Conservation (phyloP, 2,888 invertebrate species). For the Troglohyphantes excavatus region DNA sequence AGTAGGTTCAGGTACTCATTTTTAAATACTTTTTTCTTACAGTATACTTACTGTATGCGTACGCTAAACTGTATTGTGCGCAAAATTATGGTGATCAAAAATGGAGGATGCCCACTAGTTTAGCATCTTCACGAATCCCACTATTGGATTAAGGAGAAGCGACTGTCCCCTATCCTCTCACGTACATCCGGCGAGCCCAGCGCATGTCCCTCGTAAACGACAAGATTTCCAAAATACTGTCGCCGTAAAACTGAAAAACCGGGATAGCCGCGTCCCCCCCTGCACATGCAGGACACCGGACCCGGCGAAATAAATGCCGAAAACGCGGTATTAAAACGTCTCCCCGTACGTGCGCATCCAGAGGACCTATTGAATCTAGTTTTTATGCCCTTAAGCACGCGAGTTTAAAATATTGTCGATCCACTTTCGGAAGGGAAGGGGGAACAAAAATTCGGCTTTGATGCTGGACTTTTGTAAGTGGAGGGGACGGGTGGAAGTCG, state of each 20-base stretch:
- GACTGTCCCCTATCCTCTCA: conserved; percentile 18
- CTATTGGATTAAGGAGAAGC: conserved; percentile 29
- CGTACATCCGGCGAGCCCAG: conserved; percentile 24
- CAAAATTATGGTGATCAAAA: conserved; percentile 30
- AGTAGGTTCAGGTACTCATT: too few species aligned
- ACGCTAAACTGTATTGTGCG: too few species aligned
- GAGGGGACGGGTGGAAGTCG: conserved; percentile 13
- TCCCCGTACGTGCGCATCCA: conserved; percentile 36
- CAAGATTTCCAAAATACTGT: conserved; percentile 61
- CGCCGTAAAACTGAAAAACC: conserved; percentile 51
- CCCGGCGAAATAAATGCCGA: conserved; percentile 37
- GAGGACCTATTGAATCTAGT: conserved; percentile 28
- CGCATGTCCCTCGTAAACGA: conserved; percentile 50
- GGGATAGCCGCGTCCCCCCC: conserved; percentile 1
- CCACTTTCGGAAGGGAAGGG: neutral
- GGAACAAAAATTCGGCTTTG: neutral
- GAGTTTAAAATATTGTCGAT: conserved; percentile 34
- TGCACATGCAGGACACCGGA: neutral
- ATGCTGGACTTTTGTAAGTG: conserved; percentile 2
- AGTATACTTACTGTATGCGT: too few species aligned
- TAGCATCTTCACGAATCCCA: neutral
- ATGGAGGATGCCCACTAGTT: neutral
- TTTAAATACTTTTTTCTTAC: too few species aligned
- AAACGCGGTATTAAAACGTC: conserved; percentile 60
- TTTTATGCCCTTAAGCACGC: conserved; percentile 57